Conservation (phyloP, 2,797 vertebrate species). For the Manis javanica region DNA sequence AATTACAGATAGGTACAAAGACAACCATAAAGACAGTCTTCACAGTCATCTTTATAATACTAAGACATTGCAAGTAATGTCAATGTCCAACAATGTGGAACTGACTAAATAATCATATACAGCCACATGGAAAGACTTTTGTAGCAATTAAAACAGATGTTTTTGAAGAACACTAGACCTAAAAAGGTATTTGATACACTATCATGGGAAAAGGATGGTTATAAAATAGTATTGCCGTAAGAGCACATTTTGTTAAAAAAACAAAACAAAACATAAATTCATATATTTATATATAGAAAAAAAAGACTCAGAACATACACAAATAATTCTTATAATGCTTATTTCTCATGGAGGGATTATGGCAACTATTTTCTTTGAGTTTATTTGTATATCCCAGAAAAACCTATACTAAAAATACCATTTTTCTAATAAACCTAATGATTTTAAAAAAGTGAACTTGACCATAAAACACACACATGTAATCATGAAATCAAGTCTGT, state of each 20-base stretch:
- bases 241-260: not conserved
- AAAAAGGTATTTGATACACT: not conserved
- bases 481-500: conserved; percentile 2
- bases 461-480: not conserved
- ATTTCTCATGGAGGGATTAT: not conserved
- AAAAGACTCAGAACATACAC: not conserved
- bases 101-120: not conserved
- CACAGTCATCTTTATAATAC: not conserved
- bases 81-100: not conserved
- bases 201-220: not conserved
- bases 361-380: not conserved
- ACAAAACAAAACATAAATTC: not conserved
- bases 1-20: not conserved
- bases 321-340: not conserved
- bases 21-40: not conserved
- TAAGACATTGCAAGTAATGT: not conserved
- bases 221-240: not conserved
- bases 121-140: not conserved
- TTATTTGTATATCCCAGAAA: conserved; percentile 8
- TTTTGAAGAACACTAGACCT: not conserved
- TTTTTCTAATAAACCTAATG: not conserved
- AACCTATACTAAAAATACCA: not conserved
- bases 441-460: not conserved
- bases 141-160: conserved; percentile 1
- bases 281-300: not conserved